Conservation (phyloP, 2,888 invertebrate species). For the Zaprionus obscuricornis region DNA sequence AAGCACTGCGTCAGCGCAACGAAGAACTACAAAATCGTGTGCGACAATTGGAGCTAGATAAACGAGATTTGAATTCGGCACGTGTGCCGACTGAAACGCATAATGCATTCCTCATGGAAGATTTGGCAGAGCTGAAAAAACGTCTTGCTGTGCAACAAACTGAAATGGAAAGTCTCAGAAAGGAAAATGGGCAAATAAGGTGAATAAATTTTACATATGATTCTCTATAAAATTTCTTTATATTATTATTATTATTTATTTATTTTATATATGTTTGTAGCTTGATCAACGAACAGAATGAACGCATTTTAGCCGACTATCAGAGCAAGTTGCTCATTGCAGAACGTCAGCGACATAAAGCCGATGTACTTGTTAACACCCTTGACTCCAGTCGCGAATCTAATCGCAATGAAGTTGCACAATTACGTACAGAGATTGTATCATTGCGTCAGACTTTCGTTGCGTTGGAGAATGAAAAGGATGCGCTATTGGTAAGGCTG, state of each 20-base stretch:
- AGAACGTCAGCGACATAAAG: conserved; percentile 87
- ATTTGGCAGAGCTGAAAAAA: conserved; percentile 84
- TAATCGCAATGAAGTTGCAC: conserved; percentile 86
- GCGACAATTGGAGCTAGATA: conserved; percentile 85
- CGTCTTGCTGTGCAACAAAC: conserved; percentile 84
- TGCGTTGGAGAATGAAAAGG: conserved; percentile 89
- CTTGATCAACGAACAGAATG: conserved; percentile 90
- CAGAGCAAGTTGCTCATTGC: conserved; percentile 87
- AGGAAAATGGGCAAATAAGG: conserved; percentile 86
- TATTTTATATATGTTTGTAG: conserved; percentile 81
- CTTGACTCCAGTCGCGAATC: conserved; percentile 86
- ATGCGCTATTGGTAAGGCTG: conserved; percentile 85
- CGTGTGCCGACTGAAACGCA: conserved; percentile 85
- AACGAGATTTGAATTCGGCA: conserved; percentile 84
- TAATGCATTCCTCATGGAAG: conserved; percentile 85
- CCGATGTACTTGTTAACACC: conserved; percentile 85
- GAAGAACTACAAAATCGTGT: conserved; percentile 84
- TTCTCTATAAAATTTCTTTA: background rate
- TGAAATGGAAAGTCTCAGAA: conserved; percentile 85
- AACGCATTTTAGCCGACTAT: conserved; percentile 88
- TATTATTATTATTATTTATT: conserved; percentile 23
- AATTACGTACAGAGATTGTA: conserved; percentile 87
- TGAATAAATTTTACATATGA: conserved; percentile 69
- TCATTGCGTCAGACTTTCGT: conserved; percentile 86
- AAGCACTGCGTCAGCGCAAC: conserved; percentile 84